Conservation (phyloP, 1,140 invertebrate species). For the Cotesia glomerata region DNA sequence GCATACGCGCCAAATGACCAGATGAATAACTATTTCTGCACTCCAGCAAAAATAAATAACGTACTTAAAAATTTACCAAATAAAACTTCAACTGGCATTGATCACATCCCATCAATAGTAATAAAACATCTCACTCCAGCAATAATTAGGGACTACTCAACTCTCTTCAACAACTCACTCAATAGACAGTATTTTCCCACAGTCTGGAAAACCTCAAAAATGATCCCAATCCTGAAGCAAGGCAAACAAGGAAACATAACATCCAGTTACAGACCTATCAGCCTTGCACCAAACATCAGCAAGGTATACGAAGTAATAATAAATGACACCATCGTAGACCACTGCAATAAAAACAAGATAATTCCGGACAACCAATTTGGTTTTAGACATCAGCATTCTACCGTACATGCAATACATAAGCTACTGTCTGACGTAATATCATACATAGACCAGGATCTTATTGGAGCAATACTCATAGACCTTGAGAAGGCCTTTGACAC, state of each 20-base stretch:
- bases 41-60: not conserved
- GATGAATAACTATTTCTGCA: conserved; percentile 12
- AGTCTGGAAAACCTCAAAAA: conserved; percentile 22
- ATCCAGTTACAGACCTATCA: conserved; percentile 13
- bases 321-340: not conserved
- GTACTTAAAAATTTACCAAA: conserved; percentile 14
- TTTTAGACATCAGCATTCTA: conserved; percentile 7
- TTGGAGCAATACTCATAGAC: conserved; percentile 25
- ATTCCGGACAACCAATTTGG: conserved; percentile 23
- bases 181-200: not conserved
- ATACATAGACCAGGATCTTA: not conserved
- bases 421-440: conserved; percentile 16
- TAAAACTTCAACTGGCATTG: conserved; percentile 13
- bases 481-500: conserved; percentile 31
- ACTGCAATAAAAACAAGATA: not conserved
- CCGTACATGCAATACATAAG: conserved; percentile 24
- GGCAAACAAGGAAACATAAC: not conserved
- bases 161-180: not conserved
- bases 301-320: conserved; percentile 20
- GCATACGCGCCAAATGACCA: not conserved
- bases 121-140: not conserved
- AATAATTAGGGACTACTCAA: not conserved
- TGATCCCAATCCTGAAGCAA: conserved; percentile 34
- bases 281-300: conserved; percentile 19
- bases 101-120: conserved; percentile 8